Conservation (phyloP, 2,113 vertebrate genomes). For the Mesitornis unicolor region DNA sequence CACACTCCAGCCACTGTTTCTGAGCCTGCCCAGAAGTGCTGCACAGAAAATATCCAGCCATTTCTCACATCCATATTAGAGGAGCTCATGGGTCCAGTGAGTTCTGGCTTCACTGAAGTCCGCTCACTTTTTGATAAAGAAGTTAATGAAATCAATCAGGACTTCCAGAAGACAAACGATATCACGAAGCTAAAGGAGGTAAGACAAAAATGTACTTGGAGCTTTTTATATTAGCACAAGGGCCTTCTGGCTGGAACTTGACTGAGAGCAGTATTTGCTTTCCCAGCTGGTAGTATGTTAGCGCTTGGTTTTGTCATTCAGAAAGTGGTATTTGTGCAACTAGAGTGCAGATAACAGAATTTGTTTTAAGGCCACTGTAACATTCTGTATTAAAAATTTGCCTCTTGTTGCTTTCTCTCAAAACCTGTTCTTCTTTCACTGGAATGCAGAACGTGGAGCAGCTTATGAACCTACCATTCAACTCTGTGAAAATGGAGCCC, state of each 20-base stretch:
- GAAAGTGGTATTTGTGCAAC: not conserved
- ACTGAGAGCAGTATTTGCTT: not conserved
- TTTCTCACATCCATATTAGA: slow-evolving; percentile 86
- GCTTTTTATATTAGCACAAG: not conserved
- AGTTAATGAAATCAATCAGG: slow-evolving; percentile 80
- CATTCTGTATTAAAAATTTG: not conserved
- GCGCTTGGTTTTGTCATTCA: not conserved
- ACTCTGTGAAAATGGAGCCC: slow-evolving; percentile 77
- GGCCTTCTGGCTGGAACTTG: not conserved
- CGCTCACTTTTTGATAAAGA: slow-evolving; percentile 78
- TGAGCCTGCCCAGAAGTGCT: slow-evolving; percentile 79
- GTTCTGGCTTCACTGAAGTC: slow-evolving; percentile 84
- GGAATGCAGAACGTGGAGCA: slow-evolving; percentile 70
- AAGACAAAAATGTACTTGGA: not conserved
- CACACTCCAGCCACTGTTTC: slow-evolving; percentile 73
- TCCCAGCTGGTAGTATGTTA: not conserved
- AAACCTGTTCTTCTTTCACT: not conserved
- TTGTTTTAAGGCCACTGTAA: not conserved
- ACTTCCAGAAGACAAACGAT: slow-evolving; percentile 66
- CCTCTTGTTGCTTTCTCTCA: not conserved
- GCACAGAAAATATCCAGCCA: slow-evolving; percentile 79
- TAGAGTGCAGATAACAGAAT: not conserved
- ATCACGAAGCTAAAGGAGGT: slow-evolving; percentile 79
- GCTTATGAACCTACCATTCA: slow-evolving; percentile 73
- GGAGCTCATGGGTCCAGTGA: slow-evolving; percentile 91